phyloP scores from a whole-genome alignment of 2,797 vertebrate genomes.

The Denticeps clupeoides region DNA sequence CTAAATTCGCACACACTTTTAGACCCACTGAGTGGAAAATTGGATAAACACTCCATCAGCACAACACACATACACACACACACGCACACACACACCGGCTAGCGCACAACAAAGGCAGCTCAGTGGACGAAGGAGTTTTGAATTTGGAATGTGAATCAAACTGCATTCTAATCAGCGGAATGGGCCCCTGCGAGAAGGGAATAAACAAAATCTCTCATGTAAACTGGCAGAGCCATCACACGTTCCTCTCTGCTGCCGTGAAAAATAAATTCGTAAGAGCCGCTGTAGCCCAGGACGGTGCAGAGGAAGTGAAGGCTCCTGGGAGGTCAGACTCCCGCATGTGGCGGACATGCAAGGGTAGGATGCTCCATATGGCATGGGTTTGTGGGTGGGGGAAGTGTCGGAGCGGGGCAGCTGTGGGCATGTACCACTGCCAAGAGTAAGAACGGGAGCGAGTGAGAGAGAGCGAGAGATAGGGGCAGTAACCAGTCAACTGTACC shows the following conservation, averaged over 20 bases:
- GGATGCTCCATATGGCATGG: conserved; percentile 37
- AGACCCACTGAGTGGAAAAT: conserved; percentile 54
- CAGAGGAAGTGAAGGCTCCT: conserved; percentile 23
- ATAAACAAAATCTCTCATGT: not conserved
- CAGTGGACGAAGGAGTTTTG: not conserved
- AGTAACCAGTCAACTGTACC: conserved; percentile 8
- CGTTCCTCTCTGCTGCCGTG: not conserved
- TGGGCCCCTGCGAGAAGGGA: not conserved
- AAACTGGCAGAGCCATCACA: not conserved
- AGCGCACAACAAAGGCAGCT: conserved; percentile 9
- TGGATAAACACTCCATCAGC: conserved; percentile 54
- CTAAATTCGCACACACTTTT: conserved; percentile 50
- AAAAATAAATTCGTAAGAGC: not conserved
- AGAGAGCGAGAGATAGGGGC: conserved; percentile 8
- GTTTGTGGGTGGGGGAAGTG: conserved; percentile 13
- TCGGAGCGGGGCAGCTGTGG: conserved; percentile 2
- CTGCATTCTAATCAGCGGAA: not conserved
- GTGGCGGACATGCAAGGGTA: conserved; percentile 26
- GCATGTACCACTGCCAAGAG: conserved; percentile 28
- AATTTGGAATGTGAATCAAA: not conserved
- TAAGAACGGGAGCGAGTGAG: not conserved
- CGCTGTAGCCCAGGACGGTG: not conserved
- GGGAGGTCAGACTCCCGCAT: conserved; percentile 31
- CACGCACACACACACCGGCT: not conserved
- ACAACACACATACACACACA: conserved; percentile 14